phyloP scores from a whole-genome alignment of 1,140 invertebrate species.

The Oreohelix idahoensis region DNA sequence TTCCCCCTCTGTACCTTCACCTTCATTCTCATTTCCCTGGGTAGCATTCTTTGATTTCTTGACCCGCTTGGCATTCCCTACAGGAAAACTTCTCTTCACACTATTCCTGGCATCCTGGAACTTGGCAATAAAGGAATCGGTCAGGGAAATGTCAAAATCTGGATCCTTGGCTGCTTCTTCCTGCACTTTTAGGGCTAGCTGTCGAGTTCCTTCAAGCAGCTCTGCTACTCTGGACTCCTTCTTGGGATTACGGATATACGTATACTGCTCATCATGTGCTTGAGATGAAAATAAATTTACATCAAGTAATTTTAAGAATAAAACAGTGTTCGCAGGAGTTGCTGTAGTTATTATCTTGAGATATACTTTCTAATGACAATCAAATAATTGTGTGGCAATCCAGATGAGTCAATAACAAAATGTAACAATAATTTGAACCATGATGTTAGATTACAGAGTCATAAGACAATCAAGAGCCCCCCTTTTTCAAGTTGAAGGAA shows the following conservation, averaged over 20 bases:
- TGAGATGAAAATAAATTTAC: not conserved
- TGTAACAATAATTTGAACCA: no score
- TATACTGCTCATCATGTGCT: slow-evolving; percentile 27
- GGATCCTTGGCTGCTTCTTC: slow-evolving; percentile 40
- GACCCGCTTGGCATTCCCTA: not conserved
- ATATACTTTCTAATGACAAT: no score
- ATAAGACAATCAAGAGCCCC: no score
- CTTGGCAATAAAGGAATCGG: slow-evolving; percentile 37
- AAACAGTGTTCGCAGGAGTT: no score
- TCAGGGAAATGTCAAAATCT: slow-evolving; percentile 31
- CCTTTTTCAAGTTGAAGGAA: no score
- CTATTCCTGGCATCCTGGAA: slow-evolving; percentile 21
- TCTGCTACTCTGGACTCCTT: slow-evolving; percentile 22
- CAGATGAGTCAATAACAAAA: no score
- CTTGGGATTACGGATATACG: slow-evolving; percentile 17
- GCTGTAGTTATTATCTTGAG: no score
- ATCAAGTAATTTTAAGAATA: no score
- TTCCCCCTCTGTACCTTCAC: not conserved
- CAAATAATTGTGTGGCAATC: no score
- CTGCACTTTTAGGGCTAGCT: slow-evolving; percentile 34
- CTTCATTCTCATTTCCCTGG: not conserved
- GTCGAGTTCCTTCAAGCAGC: slow-evolving; percentile 34
- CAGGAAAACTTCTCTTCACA: slow-evolving; percentile 5
- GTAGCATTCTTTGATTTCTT: not conserved
- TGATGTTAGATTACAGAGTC: no score